A percentile compares a stretch with the other conserved stretches of the same genome.
Conservation (phyloP, 2,888 invertebrate species). For the Hydroisotoma schaefferi region DNA sequence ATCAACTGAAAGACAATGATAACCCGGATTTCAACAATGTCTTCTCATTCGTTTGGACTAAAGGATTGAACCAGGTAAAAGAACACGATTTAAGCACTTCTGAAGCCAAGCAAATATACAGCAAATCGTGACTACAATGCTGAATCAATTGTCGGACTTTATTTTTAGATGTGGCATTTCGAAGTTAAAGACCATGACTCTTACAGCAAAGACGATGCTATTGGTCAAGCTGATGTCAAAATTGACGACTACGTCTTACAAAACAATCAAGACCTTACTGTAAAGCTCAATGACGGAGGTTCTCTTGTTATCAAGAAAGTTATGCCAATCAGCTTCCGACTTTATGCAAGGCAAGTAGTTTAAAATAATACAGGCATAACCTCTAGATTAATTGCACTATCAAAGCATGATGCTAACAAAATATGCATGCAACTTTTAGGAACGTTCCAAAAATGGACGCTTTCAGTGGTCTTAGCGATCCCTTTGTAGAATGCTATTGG, state of each 20-base stretch:
- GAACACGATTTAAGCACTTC: no score
- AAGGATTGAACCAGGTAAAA: constrained; percentile 33
- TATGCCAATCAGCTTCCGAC: constrained; percentile 26
- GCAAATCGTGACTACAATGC: no score
- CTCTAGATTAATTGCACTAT: no score
- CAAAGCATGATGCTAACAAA: background rate
- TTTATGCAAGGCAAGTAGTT: constrained; percentile 28
- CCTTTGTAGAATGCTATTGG: constrained; percentile 30
- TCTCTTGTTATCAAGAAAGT: constrained; percentile 28
- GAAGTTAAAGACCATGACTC: constrained; percentile 25
- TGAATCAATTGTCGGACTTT: background rate
- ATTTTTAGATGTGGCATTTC: constrained; percentile 27
- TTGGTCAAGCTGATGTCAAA: constrained; percentile 26
- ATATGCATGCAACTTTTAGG: background rate
- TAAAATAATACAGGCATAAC: background rate
- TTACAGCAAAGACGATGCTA: constrained; percentile 19
- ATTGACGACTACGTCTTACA: constrained; percentile 31
- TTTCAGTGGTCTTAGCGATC: constrained; percentile 27
- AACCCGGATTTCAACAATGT: constrained; percentile 34
- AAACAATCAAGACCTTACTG: constrained; percentile 30
- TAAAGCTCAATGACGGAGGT: constrained; percentile 34
- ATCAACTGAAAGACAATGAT: constrained; percentile 24
- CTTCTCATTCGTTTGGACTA: constrained; percentile 33
- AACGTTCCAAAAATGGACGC: constrained; percentile 37
- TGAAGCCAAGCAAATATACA: no score